Evolutionary conservation across 2,113 vertebrate genomes (phyloP).

Genomic region (Tiliqua scincoides): DNA sequence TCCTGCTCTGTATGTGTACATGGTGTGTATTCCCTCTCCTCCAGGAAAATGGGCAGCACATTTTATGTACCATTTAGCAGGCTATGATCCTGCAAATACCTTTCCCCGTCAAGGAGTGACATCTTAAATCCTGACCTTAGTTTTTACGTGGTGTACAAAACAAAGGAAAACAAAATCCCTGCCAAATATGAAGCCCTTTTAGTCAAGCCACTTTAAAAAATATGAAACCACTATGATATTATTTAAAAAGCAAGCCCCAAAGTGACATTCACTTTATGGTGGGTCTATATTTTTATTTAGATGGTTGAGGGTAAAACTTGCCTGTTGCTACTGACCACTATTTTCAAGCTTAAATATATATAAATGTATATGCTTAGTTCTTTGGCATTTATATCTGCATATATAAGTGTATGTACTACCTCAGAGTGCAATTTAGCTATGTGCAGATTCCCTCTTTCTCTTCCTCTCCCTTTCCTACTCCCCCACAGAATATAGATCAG

Average conservation of each 20-base stretch:
- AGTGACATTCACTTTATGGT: not conserved
- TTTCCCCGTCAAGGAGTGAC: not conserved
- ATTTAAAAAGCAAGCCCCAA: slow-evolving; percentile 33
- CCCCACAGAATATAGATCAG: slow-evolving; percentile 30
- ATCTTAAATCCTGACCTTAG: slow-evolving; percentile 13
- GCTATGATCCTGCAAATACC: slow-evolving; percentile 21
- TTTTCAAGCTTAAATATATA: slow-evolving; percentile 45
- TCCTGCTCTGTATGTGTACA: no score
- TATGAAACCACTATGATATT: slow-evolving; percentile 37
- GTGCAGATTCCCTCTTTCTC: not conserved
- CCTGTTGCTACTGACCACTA: slow-evolving; percentile 38
- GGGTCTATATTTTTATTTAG: not conserved
- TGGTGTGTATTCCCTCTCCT: no score
- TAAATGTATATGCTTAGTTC: slow-evolving; percentile 38
- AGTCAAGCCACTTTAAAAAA: not conserved
- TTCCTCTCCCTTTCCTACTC: slow-evolving; percentile 23
- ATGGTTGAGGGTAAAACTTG: slow-evolving; percentile 19
- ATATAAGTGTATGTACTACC: slow-evolving; percentile 72
- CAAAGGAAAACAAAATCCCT: slow-evolving; percentile 1
- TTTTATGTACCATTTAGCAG: slow-evolving; percentile 32
- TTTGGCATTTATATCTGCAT: slow-evolving; percentile 64
- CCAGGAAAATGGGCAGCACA: not conserved
- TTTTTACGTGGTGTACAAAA: slow-evolving; percentile 44
- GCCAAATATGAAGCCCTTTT: not conserved
- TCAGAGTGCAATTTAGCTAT: slow-evolving; percentile 67